Conservation (phyloP, 2,113 vertebrate species). For the Todiramphus chloris region DNA sequence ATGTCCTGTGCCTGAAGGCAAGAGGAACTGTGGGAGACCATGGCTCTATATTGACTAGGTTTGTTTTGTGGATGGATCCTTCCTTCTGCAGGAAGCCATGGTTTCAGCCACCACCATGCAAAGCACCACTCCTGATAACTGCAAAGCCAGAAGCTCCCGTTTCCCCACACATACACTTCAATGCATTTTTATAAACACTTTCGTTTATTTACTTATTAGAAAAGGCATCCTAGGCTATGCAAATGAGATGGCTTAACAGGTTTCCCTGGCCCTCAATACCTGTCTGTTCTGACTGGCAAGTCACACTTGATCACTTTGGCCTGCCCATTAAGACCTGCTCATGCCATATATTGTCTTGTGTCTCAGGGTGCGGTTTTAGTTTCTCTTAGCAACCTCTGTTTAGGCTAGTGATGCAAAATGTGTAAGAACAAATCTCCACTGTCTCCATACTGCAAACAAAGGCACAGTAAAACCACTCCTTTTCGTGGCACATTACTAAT, state of each 20-base stretch:
- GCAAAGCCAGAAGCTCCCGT: neutral
- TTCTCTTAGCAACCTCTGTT: neutral
- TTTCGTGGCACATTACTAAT: neutral
- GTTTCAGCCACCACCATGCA: neutral
- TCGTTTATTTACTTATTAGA: neutral
- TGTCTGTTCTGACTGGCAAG: neutral
- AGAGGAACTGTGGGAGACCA: neutral
- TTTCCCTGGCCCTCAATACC: neutral
- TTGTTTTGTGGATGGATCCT: neutral
- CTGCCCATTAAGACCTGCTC: neutral
- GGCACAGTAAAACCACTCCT: neutral
- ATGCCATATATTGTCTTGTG: neutral
- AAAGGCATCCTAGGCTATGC: neutral
- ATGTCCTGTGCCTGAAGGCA: neutral
- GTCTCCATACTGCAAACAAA: neutral
- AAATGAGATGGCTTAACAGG: neutral
- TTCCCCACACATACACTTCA: neutral
- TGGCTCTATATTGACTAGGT: neutral
- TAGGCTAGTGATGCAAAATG: neutral
- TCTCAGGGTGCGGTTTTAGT: neutral
- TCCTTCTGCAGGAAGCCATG: neutral
- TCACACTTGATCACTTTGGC: neutral
- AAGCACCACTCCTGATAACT: neutral
- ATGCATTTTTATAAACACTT: neutral
- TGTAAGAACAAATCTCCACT: neutral